Evolutionary conservation across 1,140 invertebrate genomes (phyloP).

Genomic region (Leucophenga varia): DNA sequence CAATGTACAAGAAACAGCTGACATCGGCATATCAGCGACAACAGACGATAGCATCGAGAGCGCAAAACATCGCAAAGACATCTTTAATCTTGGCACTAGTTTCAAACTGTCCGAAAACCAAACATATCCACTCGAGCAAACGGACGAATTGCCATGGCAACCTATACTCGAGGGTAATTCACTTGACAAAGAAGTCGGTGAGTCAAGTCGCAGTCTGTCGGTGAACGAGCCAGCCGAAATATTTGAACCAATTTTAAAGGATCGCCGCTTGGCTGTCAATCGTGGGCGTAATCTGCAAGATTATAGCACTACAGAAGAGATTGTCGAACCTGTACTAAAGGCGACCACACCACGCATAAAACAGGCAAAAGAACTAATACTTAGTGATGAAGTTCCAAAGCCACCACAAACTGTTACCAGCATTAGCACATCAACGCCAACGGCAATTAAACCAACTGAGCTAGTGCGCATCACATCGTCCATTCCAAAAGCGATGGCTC

Average conservation of each 20-base stretch:
- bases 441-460: conserved; percentile 6
- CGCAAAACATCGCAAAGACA: conserved; percentile 45
- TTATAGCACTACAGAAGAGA: conserved; percentile 58
- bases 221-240: conserved; percentile 57
- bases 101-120: conserved; percentile 44
- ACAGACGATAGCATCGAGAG: conserved; percentile 42
- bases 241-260: conserved; percentile 49
- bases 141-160: conserved; percentile 58
- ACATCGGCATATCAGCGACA: conserved; percentile 13
- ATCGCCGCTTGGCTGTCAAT: conserved; percentile 27
- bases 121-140: conserved; percentile 35
- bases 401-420: conserved; percentile 2
- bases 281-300: conserved; percentile 48
- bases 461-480: conserved; percentile 3
- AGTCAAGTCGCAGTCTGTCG: conserved; percentile 65
- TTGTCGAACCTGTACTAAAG: conserved; percentile 70
- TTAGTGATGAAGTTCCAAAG: conserved; percentile 17
- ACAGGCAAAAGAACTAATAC: conserved; percentile 55
- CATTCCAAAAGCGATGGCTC: conserved; percentile 33
- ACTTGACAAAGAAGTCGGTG: conserved; percentile 57
- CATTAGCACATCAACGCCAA: neutral
- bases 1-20: conserved; percentile 36
- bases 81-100: conserved; percentile 48
- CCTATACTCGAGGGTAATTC: conserved; percentile 57
- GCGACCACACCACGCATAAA: conserved; percentile 61